These are phyloP conservation scores for Palythoa caribaeorum DNA, from an alignment of 92 coral and sea anemone species.

Conservation along the genomic window DNA sequence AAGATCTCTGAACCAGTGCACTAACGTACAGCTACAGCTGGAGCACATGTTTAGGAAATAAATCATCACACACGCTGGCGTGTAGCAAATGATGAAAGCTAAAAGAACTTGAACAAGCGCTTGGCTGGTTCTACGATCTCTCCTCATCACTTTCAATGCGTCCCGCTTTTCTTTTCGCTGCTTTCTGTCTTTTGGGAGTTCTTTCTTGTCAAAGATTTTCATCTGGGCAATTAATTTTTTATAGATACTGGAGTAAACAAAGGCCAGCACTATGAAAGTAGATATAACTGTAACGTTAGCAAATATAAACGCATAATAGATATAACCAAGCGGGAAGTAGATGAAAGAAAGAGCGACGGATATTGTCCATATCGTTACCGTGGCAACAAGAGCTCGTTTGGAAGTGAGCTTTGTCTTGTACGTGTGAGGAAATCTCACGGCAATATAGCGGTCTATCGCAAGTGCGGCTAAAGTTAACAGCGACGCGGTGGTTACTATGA, in stretches of 20 bases:
- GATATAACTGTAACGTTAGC: conserved; percentile 84
- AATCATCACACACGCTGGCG: conserved; percentile 63
- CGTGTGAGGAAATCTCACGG: conserved; percentile 73
- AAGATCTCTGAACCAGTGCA: conserved; percentile 62
- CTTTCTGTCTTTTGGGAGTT: background rate
- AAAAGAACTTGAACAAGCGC: conserved; percentile 42
- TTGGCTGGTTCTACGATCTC: background rate
- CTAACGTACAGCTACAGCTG: conserved; percentile 46
- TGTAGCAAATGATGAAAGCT: conserved; percentile 56
- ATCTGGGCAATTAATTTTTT: conserved; percentile 56
- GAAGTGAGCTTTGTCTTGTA: conserved; percentile 73
- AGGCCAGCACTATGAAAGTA: conserved; percentile 81
- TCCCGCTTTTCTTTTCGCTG: conserved; percentile 1
- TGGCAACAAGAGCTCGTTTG: conserved; percentile 67
- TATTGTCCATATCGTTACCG: conserved; percentile 74
- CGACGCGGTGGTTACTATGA: conserved; percentile 86
- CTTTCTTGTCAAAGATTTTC: conserved; percentile 22
- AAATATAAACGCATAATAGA: conserved; percentile 79
- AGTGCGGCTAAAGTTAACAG: conserved; percentile 80
- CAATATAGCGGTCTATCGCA: conserved; percentile 83
- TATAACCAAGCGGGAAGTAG: conserved; percentile 82
- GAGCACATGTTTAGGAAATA: conserved; percentile 61
- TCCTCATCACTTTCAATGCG: conserved; percentile 7
- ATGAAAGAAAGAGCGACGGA: conserved; percentile 66
- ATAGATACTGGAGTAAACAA: conserved; percentile 78